These are phyloP conservation scores for Holocentrus rufus DNA, from an alignment of 2,797 vertebrate species.

Conservation along the genomic window DNA sequence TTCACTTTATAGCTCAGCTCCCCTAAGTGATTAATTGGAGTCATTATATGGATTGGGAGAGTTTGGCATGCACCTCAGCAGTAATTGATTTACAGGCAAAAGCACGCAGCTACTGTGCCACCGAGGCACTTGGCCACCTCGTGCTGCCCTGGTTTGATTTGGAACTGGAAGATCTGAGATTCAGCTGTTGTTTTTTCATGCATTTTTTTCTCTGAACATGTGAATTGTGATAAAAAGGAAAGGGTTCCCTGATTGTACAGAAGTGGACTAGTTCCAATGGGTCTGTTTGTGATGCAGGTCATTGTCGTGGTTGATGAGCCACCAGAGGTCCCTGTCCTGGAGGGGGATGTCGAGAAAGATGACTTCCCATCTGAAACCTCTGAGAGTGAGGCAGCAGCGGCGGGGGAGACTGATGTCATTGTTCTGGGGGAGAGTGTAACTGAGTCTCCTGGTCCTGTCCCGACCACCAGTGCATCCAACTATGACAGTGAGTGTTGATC, in stretches of 20 bases:
- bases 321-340: constrained; percentile 55
- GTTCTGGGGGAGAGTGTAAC: constrained; percentile 70
- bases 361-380: constrained; percentile 39
- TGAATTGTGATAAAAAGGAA: too few relatives aligned
- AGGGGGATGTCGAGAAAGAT: constrained; percentile 43
- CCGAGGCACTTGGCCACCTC: constrained; percentile 24
- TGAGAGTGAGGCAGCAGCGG: constrained; percentile 37
- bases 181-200: constrained; percentile 25
- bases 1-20: constrained; percentile 54
- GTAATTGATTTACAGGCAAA: constrained; percentile 54
- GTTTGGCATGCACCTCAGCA: constrained; percentile 45
- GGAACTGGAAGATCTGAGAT: constrained; percentile 28
- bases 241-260: too few relatives aligned
- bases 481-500: constrained; percentile 56
- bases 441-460: constrained; percentile 31
- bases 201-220: constrained; percentile 5
- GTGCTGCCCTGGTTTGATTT: constrained; percentile 12
- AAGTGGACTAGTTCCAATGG: background rate
- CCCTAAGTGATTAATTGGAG: constrained; percentile 64
- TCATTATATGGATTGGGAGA: constrained; percentile 54
- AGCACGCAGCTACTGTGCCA: constrained; percentile 49
- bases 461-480: constrained; percentile 37
- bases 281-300: constrained; percentile 80
- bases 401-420: constrained; percentile 56
- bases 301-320: constrained; percentile 76